Evolutionary conservation across 2,797 vertebrate genomes (phyloP), one percentile per base, ranked within the genome.

Genomic region (Pseudomugil gertrudae): DNA sequence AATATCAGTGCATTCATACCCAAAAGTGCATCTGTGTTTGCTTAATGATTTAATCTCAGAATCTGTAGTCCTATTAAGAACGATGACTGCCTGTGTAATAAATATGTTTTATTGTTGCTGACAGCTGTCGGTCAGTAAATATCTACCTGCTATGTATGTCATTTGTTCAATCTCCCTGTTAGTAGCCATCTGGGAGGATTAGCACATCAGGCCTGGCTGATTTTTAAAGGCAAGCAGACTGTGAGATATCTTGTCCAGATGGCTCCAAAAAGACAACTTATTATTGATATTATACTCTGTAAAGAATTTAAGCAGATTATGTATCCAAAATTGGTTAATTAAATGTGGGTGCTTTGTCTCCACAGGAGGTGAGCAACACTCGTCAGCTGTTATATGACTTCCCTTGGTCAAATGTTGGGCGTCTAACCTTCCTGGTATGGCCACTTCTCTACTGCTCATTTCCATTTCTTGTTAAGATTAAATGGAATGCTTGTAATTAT

Each of bases 371-470:
- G 63, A 93, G 94, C 84, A 95, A 93, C 6, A 29, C 93, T 2
- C 92, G 93, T 5, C 94, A 96, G 85, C 92, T 95, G 89, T 92
- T 96, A 11, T 96, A 95, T 0, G 94, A 98, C 87, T 96, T 98
- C 77, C 95, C 96, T 56, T 98, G 96, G 96, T 93, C 93, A 0
- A 93, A 94, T 55, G 92, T 98, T 0, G 95, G 95, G 53, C 95
- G 96, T 69, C 93, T 98, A 83, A 96, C 95, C 0, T 96, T 96
- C 81, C 91, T 97, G 95, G 96, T 98, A 91, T 75, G 83, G 85
- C 75, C 67, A 0, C 55, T 33, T 55, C 57, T 77, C 48, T 14
- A 76, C 77, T 73, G 48, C 61, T 70, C 48, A 26, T 76, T 79
- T 74, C 9, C 19, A 55, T 76, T 69, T 35, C 38, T 17, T 17